phyloP scores from a whole-genome alignment of 1,140 invertebrate genomes.

The Lithobius niger region DNA sequence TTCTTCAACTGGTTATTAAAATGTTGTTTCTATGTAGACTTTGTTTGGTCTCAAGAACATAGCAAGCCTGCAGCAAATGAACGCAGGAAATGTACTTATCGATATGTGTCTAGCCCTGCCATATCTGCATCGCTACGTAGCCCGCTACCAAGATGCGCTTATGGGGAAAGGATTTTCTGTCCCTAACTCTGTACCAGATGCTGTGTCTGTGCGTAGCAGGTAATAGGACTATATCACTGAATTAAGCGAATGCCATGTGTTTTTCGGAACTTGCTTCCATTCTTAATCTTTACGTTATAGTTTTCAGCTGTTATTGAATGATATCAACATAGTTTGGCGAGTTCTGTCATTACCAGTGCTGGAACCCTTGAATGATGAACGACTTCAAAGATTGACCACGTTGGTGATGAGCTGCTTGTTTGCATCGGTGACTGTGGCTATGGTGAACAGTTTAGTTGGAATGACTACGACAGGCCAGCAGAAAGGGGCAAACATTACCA shows the following conservation, averaged over 20 bases:
- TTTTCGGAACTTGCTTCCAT: constrained; percentile 5
- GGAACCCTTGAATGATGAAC: constrained; percentile 65
- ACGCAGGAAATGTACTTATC: constrained; percentile 62
- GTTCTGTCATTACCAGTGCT: constrained; percentile 70
- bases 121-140: constrained; percentile 56
- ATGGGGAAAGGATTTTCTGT: constrained; percentile 48
- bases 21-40: constrained; percentile 28
- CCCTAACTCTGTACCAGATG: constrained; percentile 55
- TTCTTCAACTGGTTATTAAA: not conserved
- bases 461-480: constrained; percentile 46
- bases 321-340: constrained; percentile 65
- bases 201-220: constrained; percentile 50
- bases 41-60: constrained; percentile 44
- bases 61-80: constrained; percentile 46
- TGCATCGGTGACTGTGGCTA: constrained; percentile 54
- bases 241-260: not conserved
- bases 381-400: constrained; percentile 62
- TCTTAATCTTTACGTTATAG: constrained; percentile 32
- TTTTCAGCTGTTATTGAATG: constrained; percentile 58
- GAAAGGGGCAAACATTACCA: constrained; percentile 34
- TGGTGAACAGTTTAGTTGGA: constrained; percentile 48
- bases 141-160: constrained; percentile 51
- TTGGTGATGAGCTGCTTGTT: constrained; percentile 64
- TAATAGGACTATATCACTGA: constrained; percentile 23
- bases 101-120: constrained; percentile 60